Conservation (phyloP, 2,797 vertebrate genomes). For the Poeciliopsis infans region DNA sequence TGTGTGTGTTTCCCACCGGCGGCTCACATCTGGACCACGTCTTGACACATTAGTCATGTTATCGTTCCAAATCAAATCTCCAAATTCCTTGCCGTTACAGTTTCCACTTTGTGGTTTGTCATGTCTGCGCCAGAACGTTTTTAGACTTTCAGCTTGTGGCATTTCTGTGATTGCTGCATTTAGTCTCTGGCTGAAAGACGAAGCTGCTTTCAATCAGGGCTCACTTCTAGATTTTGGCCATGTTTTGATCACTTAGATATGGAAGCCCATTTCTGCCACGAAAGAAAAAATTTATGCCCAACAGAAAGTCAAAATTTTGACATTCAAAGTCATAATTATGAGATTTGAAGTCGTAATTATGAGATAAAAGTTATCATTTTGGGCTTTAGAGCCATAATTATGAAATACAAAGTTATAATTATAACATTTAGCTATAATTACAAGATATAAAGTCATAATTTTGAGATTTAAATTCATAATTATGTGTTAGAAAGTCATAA, state of each 20-base stretch:
- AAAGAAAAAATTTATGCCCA: no score
- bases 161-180: conserved; percentile 52
- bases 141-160: conserved; percentile 35
- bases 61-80: conserved; percentile 32
- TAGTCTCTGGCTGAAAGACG: conserved; percentile 43
- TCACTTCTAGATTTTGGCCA: conserved; percentile 30
- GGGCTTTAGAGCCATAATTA: no score
- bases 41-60: conserved; percentile 33
- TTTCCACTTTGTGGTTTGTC: conserved; percentile 43
- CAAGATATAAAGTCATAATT: no score
- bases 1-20: conserved; percentile 11
- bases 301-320: no score
- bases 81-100: conserved; percentile 18
- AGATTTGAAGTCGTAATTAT: no score
- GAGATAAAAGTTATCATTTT: no score
- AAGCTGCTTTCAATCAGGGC: conserved; percentile 37
- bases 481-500: no score
- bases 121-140: conserved; percentile 13
- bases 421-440: no score
- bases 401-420: no score
- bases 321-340: no score
- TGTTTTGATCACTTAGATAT: conserved; percentile 26
- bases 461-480: no score
- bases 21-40: conserved; percentile 58
- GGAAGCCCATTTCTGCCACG: no score